Conservation (phyloP, 37 sponge, comb jelly and placozoan species). For the Lycopodina hypogea region DNA sequence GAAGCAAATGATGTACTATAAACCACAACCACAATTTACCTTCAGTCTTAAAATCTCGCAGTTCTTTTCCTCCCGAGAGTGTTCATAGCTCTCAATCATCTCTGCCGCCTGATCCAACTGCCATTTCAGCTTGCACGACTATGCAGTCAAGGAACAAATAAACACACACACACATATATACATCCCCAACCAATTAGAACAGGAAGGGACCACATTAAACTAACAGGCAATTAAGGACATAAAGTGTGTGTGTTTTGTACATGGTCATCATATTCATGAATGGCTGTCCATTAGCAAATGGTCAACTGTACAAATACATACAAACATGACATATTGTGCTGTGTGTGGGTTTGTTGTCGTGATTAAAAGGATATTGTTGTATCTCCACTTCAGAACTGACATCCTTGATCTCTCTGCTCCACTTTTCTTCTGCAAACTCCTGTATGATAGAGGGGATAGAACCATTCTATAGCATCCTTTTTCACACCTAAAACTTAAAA, state of each 20-base stretch:
- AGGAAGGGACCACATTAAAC: not conserved
- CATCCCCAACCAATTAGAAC: not conserved
- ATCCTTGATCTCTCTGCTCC: not conserved
- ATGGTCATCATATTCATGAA: not conserved
- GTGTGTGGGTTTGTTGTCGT: too few species aligned
- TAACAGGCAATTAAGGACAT: not conserved
- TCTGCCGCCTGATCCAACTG: conserved; percentile 27
- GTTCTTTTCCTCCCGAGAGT: conserved; percentile 51
- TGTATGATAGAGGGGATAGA: not conserved
- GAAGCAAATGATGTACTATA: too few species aligned
- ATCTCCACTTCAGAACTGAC: conserved; percentile 19
- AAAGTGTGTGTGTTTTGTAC: not conserved
- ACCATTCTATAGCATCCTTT: not conserved
- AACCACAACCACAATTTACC: too few species aligned
- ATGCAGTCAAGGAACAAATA: conserved; percentile 56
- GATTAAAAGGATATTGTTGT: conserved; percentile 31
- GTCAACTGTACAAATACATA: too few species aligned
- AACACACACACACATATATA: too few species aligned
- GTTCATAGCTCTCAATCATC: conserved; percentile 57
- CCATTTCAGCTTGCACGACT: conserved; percentile 29
- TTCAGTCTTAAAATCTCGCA: conserved; percentile 32
- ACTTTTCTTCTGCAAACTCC: not conserved
- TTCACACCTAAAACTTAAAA: too few species aligned
- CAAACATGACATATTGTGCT: too few species aligned
- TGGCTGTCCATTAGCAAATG: too few species aligned